phyloP scores from a whole-genome alignment of 2,888 invertebrate genomes.

The Chalcosyrphus nemorum region DNA sequence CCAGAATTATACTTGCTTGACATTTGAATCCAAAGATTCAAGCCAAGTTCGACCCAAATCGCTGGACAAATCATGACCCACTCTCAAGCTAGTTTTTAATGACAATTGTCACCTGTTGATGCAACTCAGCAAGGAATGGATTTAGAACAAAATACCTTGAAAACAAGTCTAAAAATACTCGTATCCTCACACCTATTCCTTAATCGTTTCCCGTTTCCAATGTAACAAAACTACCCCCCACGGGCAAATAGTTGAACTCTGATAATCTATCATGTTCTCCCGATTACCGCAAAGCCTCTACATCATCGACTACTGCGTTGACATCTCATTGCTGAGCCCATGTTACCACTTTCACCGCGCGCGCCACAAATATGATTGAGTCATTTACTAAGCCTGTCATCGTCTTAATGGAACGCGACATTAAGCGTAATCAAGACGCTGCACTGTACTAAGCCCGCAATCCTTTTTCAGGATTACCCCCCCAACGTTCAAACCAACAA shows the following conservation, averaged over 20 bases:
- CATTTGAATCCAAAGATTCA: too few species aligned
- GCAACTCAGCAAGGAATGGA: too few species aligned
- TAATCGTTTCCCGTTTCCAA: neutral
- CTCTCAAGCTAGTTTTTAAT: too few species aligned
- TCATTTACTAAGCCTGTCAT: conserved; percentile 67
- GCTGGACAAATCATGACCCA: too few species aligned
- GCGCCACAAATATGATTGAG: conserved; percentile 64
- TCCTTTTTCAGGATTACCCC: conserved; percentile 42
- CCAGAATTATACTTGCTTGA: too few species aligned
- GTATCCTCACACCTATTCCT: neutral
- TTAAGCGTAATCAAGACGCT: conserved; percentile 69
- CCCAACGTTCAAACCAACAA: neutral
- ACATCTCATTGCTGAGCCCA: neutral
- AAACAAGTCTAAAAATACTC: neutral
- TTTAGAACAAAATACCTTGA: too few species aligned
- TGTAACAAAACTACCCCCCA: neutral
- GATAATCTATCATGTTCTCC: conserved; percentile 34
- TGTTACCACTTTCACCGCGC: conserved; percentile 42
- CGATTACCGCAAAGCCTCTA: conserved; percentile 8
- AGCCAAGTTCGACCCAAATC: too few species aligned
- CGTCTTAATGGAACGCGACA: conserved; percentile 68
- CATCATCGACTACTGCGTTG: neutral
- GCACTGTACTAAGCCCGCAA: conserved; percentile 55
- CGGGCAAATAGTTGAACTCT: conserved; percentile 11
- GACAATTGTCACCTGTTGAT: too few species aligned